phyloP scores from a whole-genome alignment of 2,113 vertebrate species.

The Syngnathus floridae region DNA sequence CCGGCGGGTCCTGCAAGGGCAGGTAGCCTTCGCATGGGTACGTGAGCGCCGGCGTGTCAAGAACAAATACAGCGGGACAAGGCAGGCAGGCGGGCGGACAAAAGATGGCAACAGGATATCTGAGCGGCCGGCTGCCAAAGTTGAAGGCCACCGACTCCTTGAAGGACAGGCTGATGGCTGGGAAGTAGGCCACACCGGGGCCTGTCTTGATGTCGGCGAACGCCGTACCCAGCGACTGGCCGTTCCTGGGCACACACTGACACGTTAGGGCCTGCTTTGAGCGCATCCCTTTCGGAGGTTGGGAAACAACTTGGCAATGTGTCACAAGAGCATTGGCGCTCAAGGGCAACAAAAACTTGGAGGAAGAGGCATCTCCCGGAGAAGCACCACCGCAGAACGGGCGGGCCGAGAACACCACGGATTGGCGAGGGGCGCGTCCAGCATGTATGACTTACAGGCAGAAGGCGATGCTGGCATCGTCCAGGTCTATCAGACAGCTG shows the following conservation, averaged over 20 bases:
- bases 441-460: conserved; percentile 79
- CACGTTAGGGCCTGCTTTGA: no score
- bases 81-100: not conserved
- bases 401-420: no score
- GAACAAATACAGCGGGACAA: conserved; percentile 24
- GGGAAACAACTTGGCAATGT: no score
- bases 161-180: conserved; percentile 96
- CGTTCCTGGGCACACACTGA: conserved; percentile 74
- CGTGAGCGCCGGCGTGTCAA: conserved; percentile 71
- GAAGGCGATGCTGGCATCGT: conserved; percentile 89
- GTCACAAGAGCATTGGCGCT: no score
- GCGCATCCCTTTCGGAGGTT: no score
- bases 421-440: no score
- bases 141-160: conserved; percentile 98
- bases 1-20: conserved; percentile 86
- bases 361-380: no score
- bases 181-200: conserved; percentile 90
- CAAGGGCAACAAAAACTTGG: no score
- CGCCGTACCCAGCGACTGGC: conserved; percentile 85
- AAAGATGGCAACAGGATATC: conserved; percentile 80
- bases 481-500: conserved; percentile 93
- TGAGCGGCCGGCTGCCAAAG: conserved; percentile 90
- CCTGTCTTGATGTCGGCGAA: conserved; percentile 89
- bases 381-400: no score
- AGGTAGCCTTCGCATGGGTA: conserved; percentile 88